phyloP scores from a whole-genome alignment of 2,113 vertebrate species.

The Elephas maximus region DNA sequence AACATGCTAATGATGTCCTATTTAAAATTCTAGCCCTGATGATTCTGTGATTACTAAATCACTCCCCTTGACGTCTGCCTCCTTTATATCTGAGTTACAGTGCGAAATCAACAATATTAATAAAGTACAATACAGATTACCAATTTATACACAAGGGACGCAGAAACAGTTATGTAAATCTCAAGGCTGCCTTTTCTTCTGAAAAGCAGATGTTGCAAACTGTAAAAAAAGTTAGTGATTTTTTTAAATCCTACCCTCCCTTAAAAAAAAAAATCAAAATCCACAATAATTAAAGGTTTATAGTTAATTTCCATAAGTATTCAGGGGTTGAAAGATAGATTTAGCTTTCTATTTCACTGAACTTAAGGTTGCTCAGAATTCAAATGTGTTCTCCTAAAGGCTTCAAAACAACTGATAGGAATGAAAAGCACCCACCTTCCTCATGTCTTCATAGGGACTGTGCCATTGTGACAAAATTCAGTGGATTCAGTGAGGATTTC shows the following conservation, averaged over 20 bases:
- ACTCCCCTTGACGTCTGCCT: constrained; percentile 85
- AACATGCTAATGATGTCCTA: constrained; percentile 88
- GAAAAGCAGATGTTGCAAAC: neutral
- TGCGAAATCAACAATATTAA: constrained; percentile 86
- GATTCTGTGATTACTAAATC: constrained; percentile 88
- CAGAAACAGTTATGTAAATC: constrained; percentile 59
- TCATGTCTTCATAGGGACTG: neutral
- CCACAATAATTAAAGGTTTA: constrained; percentile 22
- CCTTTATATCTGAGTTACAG: constrained; percentile 83
- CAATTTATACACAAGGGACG: constrained; percentile 75
- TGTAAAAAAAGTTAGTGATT: constrained; percentile 38
- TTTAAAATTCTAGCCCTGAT: constrained; percentile 90
- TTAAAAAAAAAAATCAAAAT: constrained; percentile 49
- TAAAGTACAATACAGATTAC: constrained; percentile 82
- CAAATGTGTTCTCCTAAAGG: neutral
- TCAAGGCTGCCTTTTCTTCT: neutral
- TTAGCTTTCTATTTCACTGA: neutral
- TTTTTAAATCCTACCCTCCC: neutral
- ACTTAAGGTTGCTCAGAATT: constrained; percentile 13
- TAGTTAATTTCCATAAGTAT: constrained; percentile 47
- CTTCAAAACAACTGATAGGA: neutral
- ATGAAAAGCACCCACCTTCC: neutral
- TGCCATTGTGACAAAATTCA: neutral
- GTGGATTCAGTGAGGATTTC: neutral
- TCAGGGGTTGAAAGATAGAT: neutral